Base-by-base conservation (phyloP, 2,888 invertebrate genomes). In the Maniola hyperantus region DNA sequence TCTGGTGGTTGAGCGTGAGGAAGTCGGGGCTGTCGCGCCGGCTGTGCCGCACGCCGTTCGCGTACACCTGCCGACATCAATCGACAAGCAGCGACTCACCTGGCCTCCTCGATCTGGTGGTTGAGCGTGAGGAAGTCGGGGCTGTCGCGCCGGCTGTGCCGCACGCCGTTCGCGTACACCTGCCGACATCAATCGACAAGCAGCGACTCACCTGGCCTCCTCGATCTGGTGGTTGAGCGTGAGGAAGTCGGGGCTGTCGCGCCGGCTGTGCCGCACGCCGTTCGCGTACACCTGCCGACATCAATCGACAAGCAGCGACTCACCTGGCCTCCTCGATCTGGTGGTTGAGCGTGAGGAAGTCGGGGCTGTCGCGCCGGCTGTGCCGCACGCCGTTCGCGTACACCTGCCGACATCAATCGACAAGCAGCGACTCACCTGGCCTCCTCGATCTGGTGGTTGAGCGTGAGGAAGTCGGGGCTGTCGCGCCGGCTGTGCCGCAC, bases 311-410 rank as follows among this genome's bases (percentile, higher is more conserved):
- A 6, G 4, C 8, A 6, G 15, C 18, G 10, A 6, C 18, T 48
- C 48, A 96, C 95, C 96, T 94, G 71, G 95, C 95, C 84, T 96
- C 95, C 85, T 96, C 96, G 75, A 96, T 95, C 82, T 96, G 95
- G 68, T 93, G 91, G 85, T 96, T 96, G 75, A 96, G 92, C 75
- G 95, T 94, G 71, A 94, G 93, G 84, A 93, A 95, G 79, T 96
- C 96, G 18, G 96, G 96, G 79, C 96, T 95, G 82, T 84, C 93
- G 78, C 78, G 91, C 71, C 87, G 93, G 81, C 72, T 74, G 72
- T 74, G 79, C 58, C 93, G 88, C 75, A 85, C 85, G 63, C 92
- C 93, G 74, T 83, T 83, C 57, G 83, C 75, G 77, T 79, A 83
- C 78, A 79, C 77, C 79, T 82, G 79, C 86, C 5, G 26, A 48